Conservation (phyloP, 1,140 invertebrate genomes). For the Portunus trituberculatus region DNA sequence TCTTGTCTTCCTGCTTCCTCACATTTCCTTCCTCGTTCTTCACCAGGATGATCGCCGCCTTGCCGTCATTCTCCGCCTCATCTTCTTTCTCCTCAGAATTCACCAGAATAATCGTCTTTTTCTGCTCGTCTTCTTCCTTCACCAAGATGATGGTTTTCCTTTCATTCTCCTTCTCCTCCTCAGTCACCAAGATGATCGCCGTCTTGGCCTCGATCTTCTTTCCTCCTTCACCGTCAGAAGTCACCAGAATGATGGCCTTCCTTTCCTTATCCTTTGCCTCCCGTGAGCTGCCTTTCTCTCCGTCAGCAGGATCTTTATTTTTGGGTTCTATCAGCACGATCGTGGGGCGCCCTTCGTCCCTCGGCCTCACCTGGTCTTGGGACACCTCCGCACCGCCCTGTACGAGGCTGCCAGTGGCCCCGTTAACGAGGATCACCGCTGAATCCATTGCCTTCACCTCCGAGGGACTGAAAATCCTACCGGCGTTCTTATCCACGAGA, state of each 20-base stretch:
- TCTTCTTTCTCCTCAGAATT: conserved; percentile 16
- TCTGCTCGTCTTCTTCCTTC: background rate
- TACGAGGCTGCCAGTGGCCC: too few species aligned
- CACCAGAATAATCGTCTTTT: conserved; percentile 22
- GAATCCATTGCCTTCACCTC: background rate
- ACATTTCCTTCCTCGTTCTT: background rate
- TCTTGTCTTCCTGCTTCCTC: background rate
- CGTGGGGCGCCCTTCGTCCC: background rate
- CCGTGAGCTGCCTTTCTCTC: too few species aligned
- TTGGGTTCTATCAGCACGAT: conserved; percentile 36
- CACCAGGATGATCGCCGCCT: conserved; percentile 27
- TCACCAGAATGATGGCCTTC: background rate
- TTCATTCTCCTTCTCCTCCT: background rate
- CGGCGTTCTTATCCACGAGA: background rate
- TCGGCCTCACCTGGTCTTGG: background rate
- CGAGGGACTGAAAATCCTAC: background rate
- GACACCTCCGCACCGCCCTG: background rate
- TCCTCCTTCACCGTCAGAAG: too few species aligned
- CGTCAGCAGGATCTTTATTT: background rate
- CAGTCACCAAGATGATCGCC: conserved; percentile 15
- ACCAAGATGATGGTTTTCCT: background rate
- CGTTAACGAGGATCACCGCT: background rate
- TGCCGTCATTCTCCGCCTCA: background rate
- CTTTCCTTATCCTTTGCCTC: background rate
- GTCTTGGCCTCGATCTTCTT: background rate